Base-by-base conservation (phyloP, 2,888 invertebrate genomes). In the Acleris laterana region DNA sequence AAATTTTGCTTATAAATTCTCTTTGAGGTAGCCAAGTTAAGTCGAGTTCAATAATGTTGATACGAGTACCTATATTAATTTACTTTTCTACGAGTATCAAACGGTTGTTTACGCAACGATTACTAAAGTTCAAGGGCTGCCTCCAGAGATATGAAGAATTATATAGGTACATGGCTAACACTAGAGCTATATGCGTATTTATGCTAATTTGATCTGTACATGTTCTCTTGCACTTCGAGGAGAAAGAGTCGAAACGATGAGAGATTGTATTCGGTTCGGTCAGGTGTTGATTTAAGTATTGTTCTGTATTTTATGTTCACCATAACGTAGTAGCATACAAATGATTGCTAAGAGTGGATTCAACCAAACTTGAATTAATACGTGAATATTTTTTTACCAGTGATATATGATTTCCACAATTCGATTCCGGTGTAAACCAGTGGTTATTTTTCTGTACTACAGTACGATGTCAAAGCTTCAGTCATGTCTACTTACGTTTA, bases 1-100 rank as follows among this genome's bases (percentile, higher is more conserved):
- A 53, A 55, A 44, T 63, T 77, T 68, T 71, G 77, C 77, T 78
- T 81, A 71, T 68, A 46, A 66, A 63, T 71, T 81, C 76, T 75
- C 75, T 71, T 80, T 80, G 71, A 69, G 83, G 81, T 79, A 84
- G 79, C 76, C 76, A 28, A 38, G 48, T 25, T 44, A 55, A 55
- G 11, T 19, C n/a, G 20, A 44, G 25, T 57, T 57, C 17, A 53
- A 16, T 50, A 17, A 6, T 46, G 17, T 5, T 3, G 13, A 38
- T 38, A 11, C 4, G 1, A 38, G 50, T 42, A n/a, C n/a, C n/a
- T n/a, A 32, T 52, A 52, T 52, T 46, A n/a, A 13, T 28, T 50
- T 44, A 11, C 28, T 32, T 19, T 57, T 58, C 25, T 44, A n/a
- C n/a, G n/a, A n/a, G n/a, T n/a, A 32, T 42, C 32, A 16, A 20